A percentile compares a stretch with the other conserved stretches of the same genome.
phyloP scores from a whole-genome alignment of 2,113 vertebrate genomes.

The Mungos mungo region DNA sequence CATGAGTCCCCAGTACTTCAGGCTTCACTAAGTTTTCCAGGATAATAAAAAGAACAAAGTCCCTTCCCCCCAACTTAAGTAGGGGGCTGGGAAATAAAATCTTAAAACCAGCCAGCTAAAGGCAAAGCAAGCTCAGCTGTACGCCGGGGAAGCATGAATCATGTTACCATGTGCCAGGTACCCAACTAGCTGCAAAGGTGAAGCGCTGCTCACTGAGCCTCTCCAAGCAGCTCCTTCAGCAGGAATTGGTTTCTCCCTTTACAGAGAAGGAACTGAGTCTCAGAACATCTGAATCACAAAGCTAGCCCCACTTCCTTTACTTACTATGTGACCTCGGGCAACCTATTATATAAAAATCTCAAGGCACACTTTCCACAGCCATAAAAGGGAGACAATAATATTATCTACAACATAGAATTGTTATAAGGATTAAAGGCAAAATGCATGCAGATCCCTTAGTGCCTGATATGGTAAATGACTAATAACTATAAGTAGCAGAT shows the following conservation, averaged over 20 bases:
- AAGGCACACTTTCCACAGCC: not conserved
- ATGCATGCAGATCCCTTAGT: not conserved
- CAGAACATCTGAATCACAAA: not conserved
- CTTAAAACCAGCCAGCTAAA: not conserved
- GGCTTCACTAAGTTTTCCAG: not conserved
- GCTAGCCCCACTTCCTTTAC: not conserved
- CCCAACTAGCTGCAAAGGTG: not conserved
- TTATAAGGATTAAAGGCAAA: not conserved
- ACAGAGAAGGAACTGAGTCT: not conserved
- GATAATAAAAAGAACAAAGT: not conserved
- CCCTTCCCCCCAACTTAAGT: not conserved
- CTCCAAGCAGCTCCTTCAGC: not conserved
- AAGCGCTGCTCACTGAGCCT: not conserved
- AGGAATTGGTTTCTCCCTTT: not conserved
- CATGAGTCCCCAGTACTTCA: not conserved
- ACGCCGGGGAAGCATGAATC: fast-evolving
- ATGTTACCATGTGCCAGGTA: not conserved
- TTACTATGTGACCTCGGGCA: not conserved
- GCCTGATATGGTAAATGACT: not conserved
- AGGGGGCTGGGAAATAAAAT: not conserved
- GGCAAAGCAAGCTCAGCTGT: not conserved
- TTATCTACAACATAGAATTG: not conserved
- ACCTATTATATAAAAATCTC: not conserved
- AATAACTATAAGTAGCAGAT: not conserved
- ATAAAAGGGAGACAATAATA: not conserved